Evolutionary conservation across 1,140 invertebrate species (phyloP).

Genomic region (Penaeus chinensis): DNA sequence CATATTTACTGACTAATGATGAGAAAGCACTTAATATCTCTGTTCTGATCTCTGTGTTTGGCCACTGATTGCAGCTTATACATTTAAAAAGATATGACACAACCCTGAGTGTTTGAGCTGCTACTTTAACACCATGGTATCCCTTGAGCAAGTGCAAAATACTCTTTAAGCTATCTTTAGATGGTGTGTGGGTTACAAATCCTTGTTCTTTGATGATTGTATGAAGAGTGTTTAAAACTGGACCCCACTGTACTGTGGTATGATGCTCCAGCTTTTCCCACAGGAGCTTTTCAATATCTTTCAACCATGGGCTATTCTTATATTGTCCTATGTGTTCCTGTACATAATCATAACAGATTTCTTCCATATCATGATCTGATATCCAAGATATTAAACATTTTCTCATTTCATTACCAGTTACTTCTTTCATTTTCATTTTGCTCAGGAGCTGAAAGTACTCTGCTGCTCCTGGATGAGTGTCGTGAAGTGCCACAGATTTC

Average conservation of each 20-base stretch:
- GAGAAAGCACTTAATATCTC: constrained; percentile 1
- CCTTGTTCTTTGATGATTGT: constrained; percentile 16
- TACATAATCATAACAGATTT: background rate
- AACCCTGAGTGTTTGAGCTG: constrained; percentile 20
- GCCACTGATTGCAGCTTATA: background rate
- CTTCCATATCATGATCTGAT: constrained; percentile 7
- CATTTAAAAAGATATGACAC: constrained; percentile 22
- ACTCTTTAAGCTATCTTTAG: constrained; percentile 22
- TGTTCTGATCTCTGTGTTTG: background rate
- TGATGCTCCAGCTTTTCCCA: constrained; percentile 29
- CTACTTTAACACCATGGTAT: constrained; percentile 17
- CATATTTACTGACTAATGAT: constrained; percentile 6
- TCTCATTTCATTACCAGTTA: constrained; percentile 4
- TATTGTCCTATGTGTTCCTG: background rate
- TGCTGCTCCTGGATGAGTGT: constrained; percentile 25
- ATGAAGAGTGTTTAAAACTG: background rate
- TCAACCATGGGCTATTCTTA: background rate
- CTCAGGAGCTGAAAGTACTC: constrained; percentile 8
- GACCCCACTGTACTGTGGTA: background rate
- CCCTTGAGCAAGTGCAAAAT: constrained; percentile 28
- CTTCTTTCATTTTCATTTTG: background rate
- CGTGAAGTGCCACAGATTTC: background rate
- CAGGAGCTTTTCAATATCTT: constrained; percentile 17
- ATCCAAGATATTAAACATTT: background rate
- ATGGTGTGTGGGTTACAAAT: background rate